These are phyloP conservation scores for Epizoanthus scotinus DNA, from an alignment of 92 coral and sea anemone genomes.

Conservation along the genomic window DNA sequence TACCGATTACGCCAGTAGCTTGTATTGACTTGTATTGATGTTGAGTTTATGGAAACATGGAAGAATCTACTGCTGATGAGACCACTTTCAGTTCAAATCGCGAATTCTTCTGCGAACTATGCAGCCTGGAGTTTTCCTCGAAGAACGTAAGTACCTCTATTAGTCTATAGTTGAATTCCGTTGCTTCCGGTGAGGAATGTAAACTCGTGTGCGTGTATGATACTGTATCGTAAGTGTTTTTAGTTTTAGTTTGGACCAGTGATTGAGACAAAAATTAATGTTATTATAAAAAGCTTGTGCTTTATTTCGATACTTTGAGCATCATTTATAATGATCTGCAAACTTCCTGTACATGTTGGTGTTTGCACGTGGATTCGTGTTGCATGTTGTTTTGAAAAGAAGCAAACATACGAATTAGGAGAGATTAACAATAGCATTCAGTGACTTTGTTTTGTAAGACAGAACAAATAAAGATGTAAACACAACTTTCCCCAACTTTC, in stretches of 20 bases:
- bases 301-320: not conserved
- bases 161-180: no score
- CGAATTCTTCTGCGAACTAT: conserved; percentile 72
- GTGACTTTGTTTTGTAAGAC: not conserved
- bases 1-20: not conserved
- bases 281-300: not conserved
- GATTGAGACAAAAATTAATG: no score
- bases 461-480: not conserved
- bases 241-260: no score
- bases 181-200: no score
- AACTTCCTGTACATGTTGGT: no score
- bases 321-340: not conserved
- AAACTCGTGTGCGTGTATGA: no score
- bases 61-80: conserved; percentile 25
- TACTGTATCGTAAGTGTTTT: no score
- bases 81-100: conserved; percentile 33
- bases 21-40: not conserved
- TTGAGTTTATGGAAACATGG: conserved; percentile 13
- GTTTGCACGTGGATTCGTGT: no score
- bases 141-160: conserved; percentile 68
- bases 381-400: no score
- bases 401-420: not conserved
- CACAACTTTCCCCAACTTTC: not conserved
- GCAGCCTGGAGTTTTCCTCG: conserved; percentile 79
- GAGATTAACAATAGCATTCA: not conserved